Percentiles rank a stretch among this genome's conserved stretches.
These are phyloP conservation scores for Halcyon malimbica DNA, from an alignment of 2,113 vertebrate genomes.

Conservation along the genomic window DNA sequence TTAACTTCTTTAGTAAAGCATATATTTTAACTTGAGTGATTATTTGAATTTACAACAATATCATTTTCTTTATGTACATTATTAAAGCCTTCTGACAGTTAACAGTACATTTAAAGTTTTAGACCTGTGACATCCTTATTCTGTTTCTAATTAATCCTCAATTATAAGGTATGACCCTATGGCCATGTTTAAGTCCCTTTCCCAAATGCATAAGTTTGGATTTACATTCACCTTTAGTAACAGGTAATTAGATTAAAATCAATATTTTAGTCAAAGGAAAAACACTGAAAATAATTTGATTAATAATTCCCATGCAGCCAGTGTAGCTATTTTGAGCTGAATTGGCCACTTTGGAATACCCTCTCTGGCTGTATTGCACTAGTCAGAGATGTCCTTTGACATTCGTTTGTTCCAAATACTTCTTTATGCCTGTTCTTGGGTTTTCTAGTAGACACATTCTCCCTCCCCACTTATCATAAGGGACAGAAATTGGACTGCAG, in stretches of 20 bases:
- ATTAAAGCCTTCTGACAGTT: neutral
- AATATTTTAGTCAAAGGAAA: neutral
- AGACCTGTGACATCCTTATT: neutral
- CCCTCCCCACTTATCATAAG: neutral
- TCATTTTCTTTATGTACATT: slow-evolving; percentile 23
- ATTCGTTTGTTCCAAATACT: neutral
- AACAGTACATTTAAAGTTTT: neutral
- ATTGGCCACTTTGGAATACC: neutral
- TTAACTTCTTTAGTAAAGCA: neutral
- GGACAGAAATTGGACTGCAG: neutral
- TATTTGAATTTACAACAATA: slow-evolving; percentile 14
- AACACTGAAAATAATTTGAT: neutral
- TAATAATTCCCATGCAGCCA: neutral
- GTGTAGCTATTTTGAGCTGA: neutral
- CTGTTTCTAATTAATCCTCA: slow-evolving; percentile 34
- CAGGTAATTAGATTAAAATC: slow-evolving; percentile 9
- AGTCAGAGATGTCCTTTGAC: neutral
- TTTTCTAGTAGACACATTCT: neutral
- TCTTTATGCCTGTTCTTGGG: neutral
- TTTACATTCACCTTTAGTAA: slow-evolving; percentile 5
- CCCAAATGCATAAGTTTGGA: neutral
- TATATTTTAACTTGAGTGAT: neutral
- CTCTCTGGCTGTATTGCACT: neutral
- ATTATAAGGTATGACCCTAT: neutral
- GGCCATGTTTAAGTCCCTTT: neutral